phyloP scores from a whole-genome alignment of 2,797 vertebrate species.

The Epinephelus malabaricus region DNA sequence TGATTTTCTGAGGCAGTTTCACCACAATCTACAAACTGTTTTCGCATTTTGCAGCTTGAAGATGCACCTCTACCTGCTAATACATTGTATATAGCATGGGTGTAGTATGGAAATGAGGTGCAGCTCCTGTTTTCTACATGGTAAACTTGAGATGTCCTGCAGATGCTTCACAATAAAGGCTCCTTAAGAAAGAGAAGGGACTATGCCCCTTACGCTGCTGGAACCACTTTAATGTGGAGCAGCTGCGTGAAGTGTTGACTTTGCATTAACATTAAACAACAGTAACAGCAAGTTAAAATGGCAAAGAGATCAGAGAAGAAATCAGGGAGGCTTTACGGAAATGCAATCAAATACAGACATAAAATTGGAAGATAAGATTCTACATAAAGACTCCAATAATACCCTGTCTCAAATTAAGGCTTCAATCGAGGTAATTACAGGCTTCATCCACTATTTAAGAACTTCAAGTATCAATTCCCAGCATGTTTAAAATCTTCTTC shows the following conservation, averaged over 20 bases:
- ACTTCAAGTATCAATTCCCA: background rate
- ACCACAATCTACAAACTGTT: too few relatives aligned
- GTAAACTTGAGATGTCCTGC: background rate
- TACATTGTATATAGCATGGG: too few relatives aligned
- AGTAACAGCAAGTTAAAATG: background rate
- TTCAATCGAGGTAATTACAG: background rate
- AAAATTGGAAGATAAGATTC: background rate
- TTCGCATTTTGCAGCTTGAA: too few relatives aligned
- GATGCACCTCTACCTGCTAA: too few relatives aligned
- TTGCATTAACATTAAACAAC: background rate
- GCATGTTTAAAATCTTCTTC: slow-evolving; percentile 1
- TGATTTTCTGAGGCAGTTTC: too few relatives aligned
- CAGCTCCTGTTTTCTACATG: background rate
- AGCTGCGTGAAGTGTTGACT: background rate
- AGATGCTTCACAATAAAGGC: too few relatives aligned
- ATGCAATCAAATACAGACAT: background rate
- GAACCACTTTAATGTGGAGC: background rate
- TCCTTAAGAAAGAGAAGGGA: background rate
- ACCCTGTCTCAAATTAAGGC: background rate
- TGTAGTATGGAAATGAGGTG: too few relatives aligned
- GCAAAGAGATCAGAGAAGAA: background rate
- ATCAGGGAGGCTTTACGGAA: background rate
- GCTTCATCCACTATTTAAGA: background rate
- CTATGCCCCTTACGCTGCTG: background rate
- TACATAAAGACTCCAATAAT: background rate